Evolutionary conservation across 2,113 vertebrate species (phyloP), one percentile per base, ranked within the genome.

Genomic region (Penelope pileata): DNA sequence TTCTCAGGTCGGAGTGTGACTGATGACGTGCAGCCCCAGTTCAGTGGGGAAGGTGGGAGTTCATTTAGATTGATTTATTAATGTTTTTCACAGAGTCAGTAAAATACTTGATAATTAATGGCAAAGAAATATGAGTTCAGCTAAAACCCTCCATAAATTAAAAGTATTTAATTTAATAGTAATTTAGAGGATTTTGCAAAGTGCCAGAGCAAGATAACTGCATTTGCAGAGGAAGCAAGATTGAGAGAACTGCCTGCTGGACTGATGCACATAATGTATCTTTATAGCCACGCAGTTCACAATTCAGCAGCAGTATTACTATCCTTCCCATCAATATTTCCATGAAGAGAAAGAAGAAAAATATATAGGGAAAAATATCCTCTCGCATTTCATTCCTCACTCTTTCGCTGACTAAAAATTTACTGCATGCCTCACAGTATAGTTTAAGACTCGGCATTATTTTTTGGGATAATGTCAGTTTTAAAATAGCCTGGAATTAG

Each of bases 111-210:
- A 48, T 88, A 89, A 85, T 87, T 87, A 93, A 86, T 86, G 83
- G 30, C 68, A 86, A 45, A 90, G 80, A 93, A 95, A 88, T 96
- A 81, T 27, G 53, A 88, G 51, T 94, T 94, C 80, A 68, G 66
- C 77, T 91, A 54, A 93, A 96, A 75, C 81, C 40, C 73, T 75
- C 85, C 83, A 90, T 95, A 96, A 93, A 96, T 96, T 95, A 88
- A n/a, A 86, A 88, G 76, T 69, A 73, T 92, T 94, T 95, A 91
- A 95, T 96, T 93, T 95, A 93, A 60, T 69, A 94, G 76, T 58
- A 93, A 97, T 96, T 95, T 93, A 88, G 83, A 93, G 64, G 47
- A 88, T 93, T 97, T 95, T 91, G 76, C 68, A 69, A 95, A 96
- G 90, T 94, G 91, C 56, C 83, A 58, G 58, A 77, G n/a, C 29